Conservation (phyloP, 2,797 vertebrate species). For the Sternotherus odoratus region DNA sequence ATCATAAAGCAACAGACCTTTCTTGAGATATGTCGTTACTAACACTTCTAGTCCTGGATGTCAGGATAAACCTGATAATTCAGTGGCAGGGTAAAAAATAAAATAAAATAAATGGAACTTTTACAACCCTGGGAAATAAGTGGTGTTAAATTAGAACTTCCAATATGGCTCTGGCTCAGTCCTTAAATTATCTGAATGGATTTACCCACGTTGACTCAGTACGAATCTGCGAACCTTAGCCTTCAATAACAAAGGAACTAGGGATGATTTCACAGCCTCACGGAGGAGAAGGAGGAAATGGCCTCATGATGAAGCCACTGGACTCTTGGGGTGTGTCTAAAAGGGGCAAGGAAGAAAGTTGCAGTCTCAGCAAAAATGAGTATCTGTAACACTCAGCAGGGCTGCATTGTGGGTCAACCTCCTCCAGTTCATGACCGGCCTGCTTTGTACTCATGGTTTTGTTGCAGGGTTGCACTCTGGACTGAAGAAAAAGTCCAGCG, state of each 20-base stretch:
- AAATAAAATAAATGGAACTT: constrained; percentile 45
- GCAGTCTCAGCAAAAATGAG: background rate
- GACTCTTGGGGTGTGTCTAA: background rate
- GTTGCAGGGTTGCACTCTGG: constrained; percentile 44
- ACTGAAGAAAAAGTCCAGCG: constrained; percentile 4
- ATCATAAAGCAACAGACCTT: background rate
- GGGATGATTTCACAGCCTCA: background rate
- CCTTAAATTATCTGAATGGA: background rate
- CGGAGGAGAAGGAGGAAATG: background rate
- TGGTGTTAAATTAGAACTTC: background rate
- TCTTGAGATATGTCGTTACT: background rate
- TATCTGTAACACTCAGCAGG: constrained; percentile 26
- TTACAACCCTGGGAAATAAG: background rate
- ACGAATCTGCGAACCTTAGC: background rate
- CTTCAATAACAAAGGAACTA: background rate
- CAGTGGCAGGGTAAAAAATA: background rate
- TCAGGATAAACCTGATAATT: background rate
- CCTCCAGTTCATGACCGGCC: constrained; percentile 31
- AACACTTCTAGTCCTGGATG: background rate
- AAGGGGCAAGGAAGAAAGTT: background rate
- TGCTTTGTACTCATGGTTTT: constrained; percentile 3
- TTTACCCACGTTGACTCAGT: background rate
- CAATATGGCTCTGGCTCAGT: fast-evolving
- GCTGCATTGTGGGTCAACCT: constrained; percentile 4
- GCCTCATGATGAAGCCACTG: background rate